Evolutionary conservation across 1,140 invertebrate genomes (phyloP).

Genomic region (Dendrolimus kikuchii): DNA sequence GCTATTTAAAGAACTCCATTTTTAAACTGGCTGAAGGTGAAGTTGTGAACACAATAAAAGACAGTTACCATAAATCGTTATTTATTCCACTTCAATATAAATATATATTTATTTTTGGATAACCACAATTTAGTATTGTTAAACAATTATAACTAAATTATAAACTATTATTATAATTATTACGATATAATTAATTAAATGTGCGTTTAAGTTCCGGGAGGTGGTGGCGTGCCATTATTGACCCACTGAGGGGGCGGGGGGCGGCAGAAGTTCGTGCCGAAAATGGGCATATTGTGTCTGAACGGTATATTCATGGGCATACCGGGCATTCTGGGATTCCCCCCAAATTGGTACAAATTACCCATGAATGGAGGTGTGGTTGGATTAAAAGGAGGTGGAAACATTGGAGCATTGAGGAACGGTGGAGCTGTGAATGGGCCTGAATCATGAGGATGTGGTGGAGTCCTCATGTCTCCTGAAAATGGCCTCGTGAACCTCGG

Average conservation of each 20-base stretch:
- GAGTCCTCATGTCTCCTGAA: slow-evolving; percentile 31
- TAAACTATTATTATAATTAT: slow-evolving; percentile 31
- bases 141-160: slow-evolving; percentile 29
- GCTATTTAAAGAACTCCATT: no score
- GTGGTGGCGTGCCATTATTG: slow-evolving; percentile 38
- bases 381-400: slow-evolving; percentile 28
- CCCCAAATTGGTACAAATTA: slow-evolving; percentile 36
- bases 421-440: slow-evolving; percentile 26
- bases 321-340: slow-evolving; percentile 23
- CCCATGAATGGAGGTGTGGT: slow-evolving; percentile 25
- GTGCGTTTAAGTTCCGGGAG: slow-evolving; percentile 47
- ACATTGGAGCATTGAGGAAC: slow-evolving; percentile 19
- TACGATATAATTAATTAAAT: slow-evolving; percentile 10
- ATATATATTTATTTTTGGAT: slow-evolving; percentile 64
- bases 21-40: no score
- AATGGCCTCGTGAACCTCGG: slow-evolving; percentile 26
- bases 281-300: slow-evolving; percentile 35
- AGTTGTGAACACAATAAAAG: no score
- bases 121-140: slow-evolving; percentile 62
- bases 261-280: slow-evolving; percentile 39
- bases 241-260: slow-evolving; percentile 41
- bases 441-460: slow-evolving; percentile 28
- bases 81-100: slow-evolving; percentile 50
- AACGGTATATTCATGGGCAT: slow-evolving; percentile 30
- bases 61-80: slow-evolving; percentile 11